Conservation (phyloP, 2,888 invertebrate genomes). For the Pyrgus malvae region DNA sequence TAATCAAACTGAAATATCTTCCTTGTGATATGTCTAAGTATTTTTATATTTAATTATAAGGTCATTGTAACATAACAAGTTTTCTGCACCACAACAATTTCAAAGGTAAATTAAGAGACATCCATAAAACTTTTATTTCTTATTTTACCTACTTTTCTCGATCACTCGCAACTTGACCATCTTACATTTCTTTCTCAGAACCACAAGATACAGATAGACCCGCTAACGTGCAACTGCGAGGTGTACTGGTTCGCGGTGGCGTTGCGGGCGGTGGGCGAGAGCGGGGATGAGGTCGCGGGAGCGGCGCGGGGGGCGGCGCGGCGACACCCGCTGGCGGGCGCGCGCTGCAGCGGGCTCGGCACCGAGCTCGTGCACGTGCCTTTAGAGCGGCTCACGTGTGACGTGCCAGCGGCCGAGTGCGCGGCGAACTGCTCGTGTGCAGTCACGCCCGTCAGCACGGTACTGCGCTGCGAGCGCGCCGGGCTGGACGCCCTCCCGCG, state of each 20-base stretch:
- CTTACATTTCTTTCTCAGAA: constrained; percentile 6
- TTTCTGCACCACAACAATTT: too few species aligned
- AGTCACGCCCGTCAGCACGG: constrained; percentile 17
- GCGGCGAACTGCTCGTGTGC: constrained; percentile 28
- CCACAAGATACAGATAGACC: constrained; percentile 19
- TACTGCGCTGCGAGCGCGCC: constrained; percentile 31
- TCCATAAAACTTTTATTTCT: too few species aligned
- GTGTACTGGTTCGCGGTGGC: constrained; percentile 41
- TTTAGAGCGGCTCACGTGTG: constrained; percentile 19
- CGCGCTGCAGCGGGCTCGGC: constrained; percentile 13
- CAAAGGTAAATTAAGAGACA: too few species aligned
- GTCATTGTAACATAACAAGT: too few species aligned
- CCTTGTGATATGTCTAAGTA: too few species aligned
- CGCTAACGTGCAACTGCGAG: constrained; percentile 41
- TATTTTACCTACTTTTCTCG: too few species aligned
- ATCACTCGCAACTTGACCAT: too few species aligned
- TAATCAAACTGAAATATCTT: too few species aligned
- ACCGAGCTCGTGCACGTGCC: constrained; percentile 21
- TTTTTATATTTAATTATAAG: too few species aligned
- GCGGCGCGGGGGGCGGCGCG: too few species aligned
- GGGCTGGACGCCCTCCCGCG: constrained; percentile 29
- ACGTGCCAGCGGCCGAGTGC: constrained; percentile 25
- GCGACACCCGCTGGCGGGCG: too few species aligned
- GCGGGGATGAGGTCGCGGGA: too few species aligned
- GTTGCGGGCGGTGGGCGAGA: constrained; percentile 32